Base-by-base conservation (phyloP, 2,113 vertebrate genomes). In the Antigone vipio region DNA sequence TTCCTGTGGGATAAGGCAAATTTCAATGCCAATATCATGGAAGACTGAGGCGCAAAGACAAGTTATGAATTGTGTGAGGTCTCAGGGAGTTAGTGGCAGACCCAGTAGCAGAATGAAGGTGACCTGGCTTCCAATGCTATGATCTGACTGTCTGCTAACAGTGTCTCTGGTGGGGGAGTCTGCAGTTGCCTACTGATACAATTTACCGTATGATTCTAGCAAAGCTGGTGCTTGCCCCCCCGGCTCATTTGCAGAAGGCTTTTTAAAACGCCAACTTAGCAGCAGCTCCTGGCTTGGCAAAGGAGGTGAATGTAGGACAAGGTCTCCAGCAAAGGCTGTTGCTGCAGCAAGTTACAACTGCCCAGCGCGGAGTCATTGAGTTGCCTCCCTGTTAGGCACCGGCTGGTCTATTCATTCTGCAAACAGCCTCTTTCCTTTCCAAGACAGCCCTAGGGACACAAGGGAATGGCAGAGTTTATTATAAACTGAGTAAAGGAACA, bases 381-480 rank as follows among this genome's bases (percentile, higher is more conserved):
- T 84, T 71, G 93, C 90, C 83, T 69, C 72, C 50, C 90, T 2
- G 53, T 14, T 30, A 34, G 78, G 79, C 88, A 22, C 56, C 15
- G 90, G 82, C 97, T 88, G 95, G 44, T 88, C 95, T 93, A 18
- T 90, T 92, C 95, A 83, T 89, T 69, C 74, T 94, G 92, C 97
- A 95, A 91, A 93, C 95, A 96, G 88, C 94, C 93, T 88, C 94
- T 58, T 93, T 93, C 91, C 85, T 86, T 66, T 67, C 59, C 95
- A 9, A 96, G 89, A 15, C 96, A 88, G 91, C 92, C 95, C 93
- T 8, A 26, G 95, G 96, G 97, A 95, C 89, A 58, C 81, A 21
- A 75, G 94, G 92, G 80, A 93, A 97, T 17, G 94, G 96, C 96
- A 82, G 97, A 93, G 95, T 97, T 97, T 94, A 92, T 97, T 79